Evolutionary conservation across 2,888 invertebrate species (phyloP), one percentile per base, ranked within the genome.

Genomic region (Digitonthophagus gazella): DNA sequence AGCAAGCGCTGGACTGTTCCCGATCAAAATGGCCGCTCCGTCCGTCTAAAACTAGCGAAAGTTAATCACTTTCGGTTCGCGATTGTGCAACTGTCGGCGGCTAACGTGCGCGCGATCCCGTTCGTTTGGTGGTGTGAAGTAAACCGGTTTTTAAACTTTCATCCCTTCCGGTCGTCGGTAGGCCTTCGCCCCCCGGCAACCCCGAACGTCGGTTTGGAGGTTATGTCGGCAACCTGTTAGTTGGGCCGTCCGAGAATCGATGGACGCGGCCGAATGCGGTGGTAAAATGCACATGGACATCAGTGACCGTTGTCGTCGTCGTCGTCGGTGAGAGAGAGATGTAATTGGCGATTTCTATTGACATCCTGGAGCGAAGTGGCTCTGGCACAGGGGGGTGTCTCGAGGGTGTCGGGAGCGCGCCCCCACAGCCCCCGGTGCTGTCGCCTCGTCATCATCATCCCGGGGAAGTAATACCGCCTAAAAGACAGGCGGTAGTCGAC

Each of bases 401-500:
- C 86, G 90, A 90, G 86, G 90, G 90, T 86, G 90, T 90, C 85
- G 89, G 89, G 83, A 84, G 89, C 82, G 86, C 89, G 85, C 71
- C 85, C 84, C 83, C 86, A 80, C 89, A 88, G 81, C 85, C 82
- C 80, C 89, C 88, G 78, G 89, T 86, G 84, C 85, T 87, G 85
- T 85, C 87, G 80, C 87, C 86, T 80, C 28, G 28, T 44, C 28
- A 44, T 44, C 28, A 44, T 44, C 86, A 87, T 76, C 86, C 86
- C 84, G 85, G 85, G 79, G 92, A 93, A 84, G 86, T 87, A 74
- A 85, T 92, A 80, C 90, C 93, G 78, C 90, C 93, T 56, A 93
- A 93, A 82, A 85, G 90, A 74, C 93, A 93, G 83, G 93, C 93
- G 79, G 93, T 93, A 80, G 92, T 96, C 77, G 96, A 96, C 82